These are phyloP conservation scores for Xestia ashworthii DNA, from an alignment of 2,888 invertebrate genomes.

Conservation along the genomic window DNA sequence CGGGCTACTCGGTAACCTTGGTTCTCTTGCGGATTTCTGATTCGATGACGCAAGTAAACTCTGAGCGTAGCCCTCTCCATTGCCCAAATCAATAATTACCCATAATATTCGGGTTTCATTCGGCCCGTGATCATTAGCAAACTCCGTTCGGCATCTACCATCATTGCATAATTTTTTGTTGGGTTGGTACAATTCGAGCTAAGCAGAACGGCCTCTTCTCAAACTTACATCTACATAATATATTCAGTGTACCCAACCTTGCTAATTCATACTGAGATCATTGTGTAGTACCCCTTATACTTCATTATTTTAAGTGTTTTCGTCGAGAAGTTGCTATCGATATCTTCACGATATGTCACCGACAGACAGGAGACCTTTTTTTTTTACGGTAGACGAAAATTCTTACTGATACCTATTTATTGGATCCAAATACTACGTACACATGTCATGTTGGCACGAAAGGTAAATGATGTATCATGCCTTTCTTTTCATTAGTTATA, in stretches of 20 bases:
- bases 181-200: neutral
- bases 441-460: neutral
- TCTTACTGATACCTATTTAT: neutral
- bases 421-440: neutral
- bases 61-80: too few relatives aligned
- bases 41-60: too few relatives aligned
- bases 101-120: neutral
- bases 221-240: neutral
- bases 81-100: neutral
- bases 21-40: too few relatives aligned
- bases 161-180: neutral
- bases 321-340: neutral
- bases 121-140: neutral
- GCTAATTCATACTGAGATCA: neutral
- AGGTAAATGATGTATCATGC: neutral
- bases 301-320: constrained; percentile 14
- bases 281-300: neutral
- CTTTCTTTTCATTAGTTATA: neutral
- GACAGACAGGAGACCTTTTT: neutral
- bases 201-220: neutral
- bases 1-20: too few relatives aligned
- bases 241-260: neutral
- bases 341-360: neutral
- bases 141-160: neutral
- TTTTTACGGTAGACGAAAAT: neutral